Conservation (phyloP, 2,797 vertebrate species). For the Pterois miles region DNA sequence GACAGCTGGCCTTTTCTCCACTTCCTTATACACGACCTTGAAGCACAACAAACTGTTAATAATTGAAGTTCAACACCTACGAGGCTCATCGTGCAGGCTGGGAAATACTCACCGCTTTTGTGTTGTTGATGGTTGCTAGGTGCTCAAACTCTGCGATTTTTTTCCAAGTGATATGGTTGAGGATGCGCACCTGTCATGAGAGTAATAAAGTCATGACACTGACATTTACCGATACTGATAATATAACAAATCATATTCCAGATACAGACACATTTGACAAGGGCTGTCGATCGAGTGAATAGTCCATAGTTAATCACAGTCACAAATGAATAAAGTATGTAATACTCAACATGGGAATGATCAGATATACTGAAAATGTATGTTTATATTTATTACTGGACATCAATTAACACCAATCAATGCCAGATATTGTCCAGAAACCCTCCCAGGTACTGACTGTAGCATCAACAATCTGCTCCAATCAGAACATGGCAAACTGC, state of each 20-base stretch:
- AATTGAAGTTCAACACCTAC: neutral
- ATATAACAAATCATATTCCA: neutral
- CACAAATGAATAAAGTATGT: no score
- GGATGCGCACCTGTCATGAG: slow-evolving; percentile 88
- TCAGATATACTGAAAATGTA: no score
- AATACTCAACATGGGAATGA: no score
- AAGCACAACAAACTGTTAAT: slow-evolving; percentile 1
- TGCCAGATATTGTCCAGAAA: no score
- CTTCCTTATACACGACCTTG: slow-evolving; percentile 93
- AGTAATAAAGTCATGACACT: neutral
- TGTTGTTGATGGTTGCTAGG: slow-evolving; percentile 78
- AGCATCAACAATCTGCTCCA: no score
- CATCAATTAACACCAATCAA: no score
- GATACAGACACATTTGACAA: neutral
- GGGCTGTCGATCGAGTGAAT: no score
- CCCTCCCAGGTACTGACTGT: no score
- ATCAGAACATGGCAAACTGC: no score
- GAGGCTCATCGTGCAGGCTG: neutral
- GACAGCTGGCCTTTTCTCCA: slow-evolving; percentile 84
- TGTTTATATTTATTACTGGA: no score
- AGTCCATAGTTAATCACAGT: no score
- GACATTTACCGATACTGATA: neutral
- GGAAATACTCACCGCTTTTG: slow-evolving; percentile 86
- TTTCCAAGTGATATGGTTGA: slow-evolving; percentile 98
- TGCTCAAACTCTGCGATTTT: slow-evolving; percentile 91